Base-by-base conservation (phyloP, 2,888 invertebrate species). In the Hylaea fasciaria region DNA sequence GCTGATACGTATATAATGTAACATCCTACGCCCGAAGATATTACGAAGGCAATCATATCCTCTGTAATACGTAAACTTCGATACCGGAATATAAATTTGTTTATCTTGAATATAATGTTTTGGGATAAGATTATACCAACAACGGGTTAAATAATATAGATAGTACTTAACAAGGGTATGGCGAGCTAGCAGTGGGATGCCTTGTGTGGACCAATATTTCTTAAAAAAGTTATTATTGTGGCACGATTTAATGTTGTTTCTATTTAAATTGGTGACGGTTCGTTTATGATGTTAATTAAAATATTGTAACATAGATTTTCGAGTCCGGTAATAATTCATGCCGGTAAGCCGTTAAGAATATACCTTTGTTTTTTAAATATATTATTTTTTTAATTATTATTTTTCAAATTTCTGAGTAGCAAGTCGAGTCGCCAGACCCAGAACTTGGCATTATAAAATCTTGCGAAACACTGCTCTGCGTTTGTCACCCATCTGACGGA, bases 121-220 rank as follows among this genome's bases (percentile, higher is more conserved):
- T 63, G 50, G 73, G 72, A 78, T 80, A 74, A 82, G 80, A 83
- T 83, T 81, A 70, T 71, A 58, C 22, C 22, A 45, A 49, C 50
- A 45, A 49, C 50, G 40, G 64, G 65, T 77, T 56, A 77, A 73
- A 72, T 68, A 75, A 70, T 22, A 22, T 22, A 22, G 2, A 22
- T 22, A 22, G 55, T 47, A 59, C 50, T 59, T 64, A 63, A 68
- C 63, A 68, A 66, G 70, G 68, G 68, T 68, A 57, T 45, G 68
- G 64, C 64, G 67, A 61, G 66, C 63, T 63, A 64, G 63, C 71
- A 71, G 68, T 69, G 69, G 68, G 55, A 57, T 53, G 32, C 52
- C 46, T 46, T 40, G 40, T 53, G 54, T 56, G 46, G 49, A 47
- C 50, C 53, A 56, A 63, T 63, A 56, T 52, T 45, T 62, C 47